Base-by-base conservation (phyloP, 2,113 vertebrate species). In the Chaetorhynchus papuensis region DNA sequence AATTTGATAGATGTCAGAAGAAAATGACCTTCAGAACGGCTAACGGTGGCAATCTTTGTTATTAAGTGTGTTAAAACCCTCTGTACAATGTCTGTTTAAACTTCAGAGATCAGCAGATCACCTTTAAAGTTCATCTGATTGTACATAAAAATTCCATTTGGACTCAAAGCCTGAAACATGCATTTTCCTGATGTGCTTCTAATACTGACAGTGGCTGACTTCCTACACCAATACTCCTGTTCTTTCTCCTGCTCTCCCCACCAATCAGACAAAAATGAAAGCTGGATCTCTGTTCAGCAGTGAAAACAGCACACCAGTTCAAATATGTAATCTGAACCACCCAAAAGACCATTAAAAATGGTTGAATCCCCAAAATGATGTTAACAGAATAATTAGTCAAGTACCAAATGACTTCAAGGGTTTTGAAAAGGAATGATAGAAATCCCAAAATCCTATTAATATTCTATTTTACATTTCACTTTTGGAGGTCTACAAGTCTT, bases 1-100 rank as follows among this genome's bases (percentile, higher is more conserved):
- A 93, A 97, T 94, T 96, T 97, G 94, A 97, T 87, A 96, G 90
- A 95, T 92, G 96, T 96, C 94, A 96, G 97, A 93, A 71, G 89
- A 96, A 97, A 97, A 91, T 72, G 86, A 97, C 83, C 92, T 65
- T 88, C 88, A 57, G 81, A 69, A 90, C 1, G 35, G 77, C 17
- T 69, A 66, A 61, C 60, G 66, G 61, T 77, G 92, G 93, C 22
- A 93, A 95, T 89, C 91, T 93, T 59, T 87, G 91, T 59, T 90
- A 87, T 83, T 76, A 94, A 89, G 83, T 4, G 69, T 16, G 64
- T 71, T 83, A 88, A 69, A 77, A 53, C 42, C 50, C 30, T 92
- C 42, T 87, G 87, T 66, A 80, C 63, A 83, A 27, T 87, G 75
- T 74, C 90, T 63, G 44, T 75, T 90, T 76, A 81, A 91, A 91